Base-by-base conservation (phyloP, 2,888 invertebrate genomes). In the Hyposoter dolosus region DNA sequence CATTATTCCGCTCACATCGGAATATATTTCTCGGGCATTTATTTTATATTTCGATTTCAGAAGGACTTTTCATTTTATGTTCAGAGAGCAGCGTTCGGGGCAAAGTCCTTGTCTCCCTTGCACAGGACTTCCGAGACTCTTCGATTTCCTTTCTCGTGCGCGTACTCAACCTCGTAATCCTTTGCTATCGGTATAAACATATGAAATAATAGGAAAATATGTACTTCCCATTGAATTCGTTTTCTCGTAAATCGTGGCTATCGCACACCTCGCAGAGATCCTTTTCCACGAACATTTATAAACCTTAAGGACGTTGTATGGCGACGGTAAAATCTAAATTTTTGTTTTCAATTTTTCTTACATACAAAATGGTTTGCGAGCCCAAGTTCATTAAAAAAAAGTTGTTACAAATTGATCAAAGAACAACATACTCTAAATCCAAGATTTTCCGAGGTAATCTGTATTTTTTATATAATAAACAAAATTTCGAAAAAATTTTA, bases 101-200 rank as follows among this genome's bases (percentile, higher is more conserved):
- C 53, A 28, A 60, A 40, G 56, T 53, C 15, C 23, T 32, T 45
- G 6, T 68, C 74, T 74, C 75, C 17, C 15, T 40, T 56, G 47
- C 35, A 56, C 65, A 17, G 75, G 71, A 71, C 50, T 72, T 77
- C 56, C 75, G 56, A 77, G 75, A 80, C 63, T 71, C 69, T 75
- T 82, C 82, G 85, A 85, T 85, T 85, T 85, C 68, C 85, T 85
- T 85, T 85, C 85, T 79, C 85, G 85, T 75, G 82, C 82, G 85
- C 85, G 79, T 82, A 79, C 82, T 82, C 50, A 32, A 43, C 40
- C 69, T 63, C 75, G 78, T 84, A 79, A 76, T 85, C 78, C 85
- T 82, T 79, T 23, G 32, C 79, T 71, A 79, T 60, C 79, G 69
- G 68, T 71, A 23, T 19, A 72, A 7, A 28, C n/a, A 19, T 23